Conservation (phyloP, 2,797 vertebrate genomes). For the Mico argentatus region DNA sequence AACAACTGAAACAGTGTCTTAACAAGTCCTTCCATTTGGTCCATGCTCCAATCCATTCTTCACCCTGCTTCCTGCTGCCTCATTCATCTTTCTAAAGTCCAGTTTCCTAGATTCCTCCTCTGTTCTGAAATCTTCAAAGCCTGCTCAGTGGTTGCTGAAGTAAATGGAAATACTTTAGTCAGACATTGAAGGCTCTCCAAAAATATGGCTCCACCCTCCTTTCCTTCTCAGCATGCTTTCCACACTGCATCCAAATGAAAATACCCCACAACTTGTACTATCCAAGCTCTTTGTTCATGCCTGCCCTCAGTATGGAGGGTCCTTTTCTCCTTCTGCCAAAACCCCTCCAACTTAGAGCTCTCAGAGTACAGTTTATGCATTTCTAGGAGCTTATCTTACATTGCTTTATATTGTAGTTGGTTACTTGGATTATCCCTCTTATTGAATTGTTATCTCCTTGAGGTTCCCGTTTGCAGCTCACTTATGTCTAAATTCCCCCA, state of each 20-base stretch:
- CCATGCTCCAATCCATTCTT: neutral
- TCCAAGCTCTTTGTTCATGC: neutral
- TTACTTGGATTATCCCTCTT: neutral
- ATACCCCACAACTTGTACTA: neutral
- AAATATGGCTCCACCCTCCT: neutral
- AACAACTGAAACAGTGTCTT: slow-evolving; percentile 30
- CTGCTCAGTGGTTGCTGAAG: neutral
- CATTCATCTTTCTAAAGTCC: neutral
- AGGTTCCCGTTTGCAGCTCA: neutral
- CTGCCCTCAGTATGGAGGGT: neutral
- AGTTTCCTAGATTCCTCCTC: neutral
- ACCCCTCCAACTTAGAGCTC: neutral
- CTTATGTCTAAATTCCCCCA: neutral
- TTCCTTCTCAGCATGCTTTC: neutral
- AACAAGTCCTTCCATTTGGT: neutral
- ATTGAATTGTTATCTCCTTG: neutral
- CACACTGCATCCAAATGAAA: neutral
- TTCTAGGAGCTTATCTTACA: neutral
- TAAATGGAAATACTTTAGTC: neutral
- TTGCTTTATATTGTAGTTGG: neutral
- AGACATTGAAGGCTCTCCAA: neutral
- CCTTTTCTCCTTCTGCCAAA: neutral
- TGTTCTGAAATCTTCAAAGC: neutral
- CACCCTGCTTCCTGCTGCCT: slow-evolving; percentile 15
- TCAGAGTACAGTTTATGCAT: neutral